Base-by-base conservation (phyloP, 2,797 vertebrate species). In the Odontamblyopus lacepedii region DNA sequence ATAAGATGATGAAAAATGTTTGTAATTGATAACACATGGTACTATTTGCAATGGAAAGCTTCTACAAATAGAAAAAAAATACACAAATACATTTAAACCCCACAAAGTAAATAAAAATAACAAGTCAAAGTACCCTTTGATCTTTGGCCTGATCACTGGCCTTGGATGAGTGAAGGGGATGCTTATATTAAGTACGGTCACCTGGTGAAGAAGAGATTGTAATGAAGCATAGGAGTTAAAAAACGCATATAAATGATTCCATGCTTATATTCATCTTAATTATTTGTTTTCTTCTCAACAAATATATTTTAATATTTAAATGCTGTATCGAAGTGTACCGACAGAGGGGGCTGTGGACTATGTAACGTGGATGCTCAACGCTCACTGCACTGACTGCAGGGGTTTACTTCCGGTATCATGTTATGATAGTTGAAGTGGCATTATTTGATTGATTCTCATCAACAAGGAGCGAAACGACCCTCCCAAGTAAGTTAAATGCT, bases 331-430 rank as follows among this genome's bases (percentile, higher is more conserved):
- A 55, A 5, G 16, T 13, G 0, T 0, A 32, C 12, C 83, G 69
- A 0, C 63, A 84, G 83, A 63, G 72, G 82, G 83, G 78, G 78
- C 78, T 79, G 70, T 75, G 67, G 16, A 50, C 65, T 16, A 16
- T 1, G 30, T 6, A 16, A 50, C 16, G 48, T 35, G 50, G 13
- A n/a, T n/a, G 26, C 27, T n/a, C 48, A 7, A 4, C 5, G 0
- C n/a, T 56, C 55, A 48, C 44, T 48, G 44, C 13, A 4, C 41
- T 12, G 41, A 44, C 41, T 23, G 7, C 0, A 3, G 1, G 0
- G 13, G 6, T 69, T 73, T 23, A 72, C 81, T 91, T 91, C 90
- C 89, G 85, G 81, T 19, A 56, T 18, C 61, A 8, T 9, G 71
- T 56, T 35, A 30, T 16, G 16, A 63, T 19, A 27, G 8, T 67